Base-by-base conservation (phyloP, 2,888 invertebrate species). In the Leucophora obtusa region DNA sequence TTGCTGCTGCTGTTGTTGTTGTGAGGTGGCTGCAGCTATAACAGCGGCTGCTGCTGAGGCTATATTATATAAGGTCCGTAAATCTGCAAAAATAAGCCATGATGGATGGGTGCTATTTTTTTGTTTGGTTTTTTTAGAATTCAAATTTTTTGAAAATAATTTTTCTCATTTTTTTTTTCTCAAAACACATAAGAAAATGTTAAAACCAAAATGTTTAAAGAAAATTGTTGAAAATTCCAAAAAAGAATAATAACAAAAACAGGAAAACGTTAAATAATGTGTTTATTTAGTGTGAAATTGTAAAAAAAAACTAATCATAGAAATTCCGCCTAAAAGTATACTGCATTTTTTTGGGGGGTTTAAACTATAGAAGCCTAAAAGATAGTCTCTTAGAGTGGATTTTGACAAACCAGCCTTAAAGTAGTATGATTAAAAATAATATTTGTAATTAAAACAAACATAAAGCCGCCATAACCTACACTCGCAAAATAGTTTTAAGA, bases 31-130 rank as follows among this genome's bases (percentile, higher is more conserved):
- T 71, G 84, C 85, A 83, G 86, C 85, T 72, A 86, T 87, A 73
- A 87, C 89, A 66, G 88, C 88, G 71, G 87, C 89, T 83, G 89
- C 89, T 84, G 89, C 89, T 83, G 89, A 86, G 71, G 89, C 89
- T 86, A 89, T 88, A 87, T 87, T 89, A 86, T 89, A 89, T 85
- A 89, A 85, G 83, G 89, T 89, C 89, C 89, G 86, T 86, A 89
- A 87, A 90, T 90, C 90, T 90, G 90, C 90, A 90, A 89, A 89
- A 90, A 89, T 70, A 81, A 81, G 81, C 81, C 81, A 81, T 81
- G 82, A 79, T 82, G 82, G 78, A 71, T 84, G 83, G 84, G 72
- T 82, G 81, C 81, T 81, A 81, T 54, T 73, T 72, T 79, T 76
- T 81, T 74, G 38, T 14, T 75, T 60, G 58, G 56, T 70, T 51